Conservation (phyloP, 2,797 vertebrate genomes). For the Okamejei kenojei region DNA sequence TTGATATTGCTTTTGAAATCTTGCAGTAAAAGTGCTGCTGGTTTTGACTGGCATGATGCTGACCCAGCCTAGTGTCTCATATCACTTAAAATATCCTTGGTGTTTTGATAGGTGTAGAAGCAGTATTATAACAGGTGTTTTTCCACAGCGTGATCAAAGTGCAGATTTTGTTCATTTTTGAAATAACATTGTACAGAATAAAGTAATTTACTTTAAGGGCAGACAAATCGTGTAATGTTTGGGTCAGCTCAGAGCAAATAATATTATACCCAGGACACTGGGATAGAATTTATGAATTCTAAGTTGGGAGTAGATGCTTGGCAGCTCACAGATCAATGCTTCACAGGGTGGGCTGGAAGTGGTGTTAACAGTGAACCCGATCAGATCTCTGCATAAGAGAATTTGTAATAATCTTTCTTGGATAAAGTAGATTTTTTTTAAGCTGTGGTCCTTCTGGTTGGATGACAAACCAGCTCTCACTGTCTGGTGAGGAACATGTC, state of each 20-base stretch:
- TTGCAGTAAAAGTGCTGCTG: neutral
- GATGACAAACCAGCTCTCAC: neutral
- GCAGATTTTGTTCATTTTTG: neutral
- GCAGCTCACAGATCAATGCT: neutral
- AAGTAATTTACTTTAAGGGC: neutral
- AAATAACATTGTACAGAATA: neutral
- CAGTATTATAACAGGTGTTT: conserved; percentile 19
- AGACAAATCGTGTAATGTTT: neutral
- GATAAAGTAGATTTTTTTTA: neutral
- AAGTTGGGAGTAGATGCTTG: neutral
- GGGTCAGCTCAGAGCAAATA: conserved; percentile 11
- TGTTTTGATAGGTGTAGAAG: neutral
- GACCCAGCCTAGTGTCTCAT: neutral
- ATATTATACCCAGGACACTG: conserved; percentile 28
- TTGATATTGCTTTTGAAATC: neutral
- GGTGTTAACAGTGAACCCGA: neutral
- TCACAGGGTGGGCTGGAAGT: neutral
- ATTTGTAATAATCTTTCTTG: neutral
- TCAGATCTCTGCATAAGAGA: neutral
- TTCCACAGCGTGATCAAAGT: conserved; percentile 13
- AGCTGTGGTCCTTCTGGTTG: conserved; percentile 22
- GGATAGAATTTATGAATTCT: neutral
- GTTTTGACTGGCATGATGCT: neutral
- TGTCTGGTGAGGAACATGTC: neutral
- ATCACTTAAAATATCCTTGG: neutral